A percentile compares a stretch with the other conserved stretches of the same genome.
Conservation (phyloP, 2,888 invertebrate species). For the Synergus umbraculus region DNA sequence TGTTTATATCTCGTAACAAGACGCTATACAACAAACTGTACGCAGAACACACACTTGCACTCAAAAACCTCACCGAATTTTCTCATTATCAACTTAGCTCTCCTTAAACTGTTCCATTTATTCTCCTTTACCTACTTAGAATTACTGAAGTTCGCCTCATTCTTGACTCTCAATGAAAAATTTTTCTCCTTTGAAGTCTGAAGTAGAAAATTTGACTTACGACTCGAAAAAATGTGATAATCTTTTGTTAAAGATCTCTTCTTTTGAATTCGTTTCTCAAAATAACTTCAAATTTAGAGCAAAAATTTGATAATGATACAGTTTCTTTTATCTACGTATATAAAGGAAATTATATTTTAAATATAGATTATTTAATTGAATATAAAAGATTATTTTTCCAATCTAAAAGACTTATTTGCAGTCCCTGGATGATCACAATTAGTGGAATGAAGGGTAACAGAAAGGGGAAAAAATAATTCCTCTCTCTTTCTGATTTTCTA, state of each 20-base stretch:
- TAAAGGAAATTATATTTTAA: not conserved
- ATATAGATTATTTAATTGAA: not conserved
- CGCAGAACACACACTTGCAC: constrained; percentile 65
- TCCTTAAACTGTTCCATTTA: constrained; percentile 46
- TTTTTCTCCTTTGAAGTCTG: constrained; percentile 16
- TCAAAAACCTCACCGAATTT: constrained; percentile 54
- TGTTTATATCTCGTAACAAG: constrained; percentile 71
- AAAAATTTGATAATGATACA: not conserved
- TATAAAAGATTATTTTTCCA: not conserved
- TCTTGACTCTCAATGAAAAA: constrained; percentile 33
- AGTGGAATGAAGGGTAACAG: constrained; percentile 13
- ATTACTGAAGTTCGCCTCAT: constrained; percentile 37
- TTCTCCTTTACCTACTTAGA: constrained; percentile 44
- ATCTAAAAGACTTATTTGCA: not conserved
- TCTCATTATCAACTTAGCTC: constrained; percentile 47
- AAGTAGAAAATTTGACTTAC: constrained; percentile 43
- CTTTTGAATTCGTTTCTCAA: not conserved
- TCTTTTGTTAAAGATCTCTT: not conserved
- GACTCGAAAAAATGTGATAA: not conserved
- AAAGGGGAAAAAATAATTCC: not conserved
- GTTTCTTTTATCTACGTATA: not conserved
- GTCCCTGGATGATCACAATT: not conserved
- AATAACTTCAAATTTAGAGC: not conserved
- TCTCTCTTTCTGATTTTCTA: not conserved
- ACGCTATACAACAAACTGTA: constrained; percentile 72